Evolutionary conservation across 1,140 invertebrate species (phyloP), one percentile per base, ranked within the genome.

Genomic region (Eriosoma lanigerum): DNA sequence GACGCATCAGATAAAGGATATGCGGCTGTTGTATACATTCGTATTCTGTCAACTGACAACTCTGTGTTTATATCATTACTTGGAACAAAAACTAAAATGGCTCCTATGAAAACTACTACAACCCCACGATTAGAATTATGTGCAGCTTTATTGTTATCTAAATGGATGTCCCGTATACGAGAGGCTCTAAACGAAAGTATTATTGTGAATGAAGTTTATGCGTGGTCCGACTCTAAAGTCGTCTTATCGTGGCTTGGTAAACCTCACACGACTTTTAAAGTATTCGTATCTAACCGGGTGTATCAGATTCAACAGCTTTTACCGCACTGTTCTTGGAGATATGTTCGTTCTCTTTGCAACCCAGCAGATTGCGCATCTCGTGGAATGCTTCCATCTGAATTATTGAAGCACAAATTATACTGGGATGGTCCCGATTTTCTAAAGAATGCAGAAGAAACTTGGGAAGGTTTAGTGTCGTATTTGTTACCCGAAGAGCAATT

Each of bases 211-310:
- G 3, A 29, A 8, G 15, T 48, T 12, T 6, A n/a, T 0, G 81
- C 82, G 12, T 85, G 84, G 84, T 82, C 83, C 3, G 84, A 86
- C 81, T 85, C 85, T 1, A 82, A 83, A 48, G 83, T 85, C 0
- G 83, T 83, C 0, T 81, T 86, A 8, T 83, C 83, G 4, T 86
- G 85, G 85, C 60, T 86, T 12, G 81, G 84, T 60, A 83, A 80
- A 19, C 81, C 82, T 0, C 68, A 82, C 24, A 82, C 48, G 44
- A 81, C 64, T 52, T 85, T 84, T 84, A 84, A 85, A 58, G 83
- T 73, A n/a, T 81, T 81, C 32, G 64, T 81, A 0, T 50, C 58
- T 0, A 70, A 81, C n/a, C 62, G 62, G 0, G 80, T 81, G 9
- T n/a, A 46, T 26, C 21, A 62, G 21, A 66, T 81, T 12, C 29